Percentiles rank a stretch among this genome's conserved stretches.
phyloP scores from a whole-genome alignment of 2,797 vertebrate species.

The Pangasius sanitwongsei region DNA sequence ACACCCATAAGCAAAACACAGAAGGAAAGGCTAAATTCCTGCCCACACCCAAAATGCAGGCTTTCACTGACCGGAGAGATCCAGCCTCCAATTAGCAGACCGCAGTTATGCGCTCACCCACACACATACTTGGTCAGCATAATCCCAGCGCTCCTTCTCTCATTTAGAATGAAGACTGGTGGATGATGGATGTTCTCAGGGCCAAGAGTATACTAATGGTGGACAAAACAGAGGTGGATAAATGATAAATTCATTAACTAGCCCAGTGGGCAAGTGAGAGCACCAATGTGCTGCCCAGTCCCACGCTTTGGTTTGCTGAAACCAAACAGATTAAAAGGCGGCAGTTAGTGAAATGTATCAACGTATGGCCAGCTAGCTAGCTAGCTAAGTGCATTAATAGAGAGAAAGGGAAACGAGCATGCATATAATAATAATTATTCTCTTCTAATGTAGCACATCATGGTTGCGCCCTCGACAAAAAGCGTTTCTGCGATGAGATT shows the following conservation, averaged over 20 bases:
- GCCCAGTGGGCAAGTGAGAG: background rate
- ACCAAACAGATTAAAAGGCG: background rate
- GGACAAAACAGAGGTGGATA: background rate
- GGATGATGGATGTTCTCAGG: slow-evolving; percentile 35
- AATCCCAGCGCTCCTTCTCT: slow-evolving; percentile 19
- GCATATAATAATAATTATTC: background rate
- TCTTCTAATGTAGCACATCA: background rate
- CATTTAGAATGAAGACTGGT: background rate
- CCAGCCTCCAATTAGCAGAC: slow-evolving; percentile 74
- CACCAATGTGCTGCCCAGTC: background rate
- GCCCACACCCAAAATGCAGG: slow-evolving; percentile 54
- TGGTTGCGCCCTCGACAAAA: background rate
- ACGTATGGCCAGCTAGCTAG: background rate
- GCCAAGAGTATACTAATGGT: background rate
- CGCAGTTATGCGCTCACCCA: slow-evolving; percentile 74
- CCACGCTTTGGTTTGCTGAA: background rate
- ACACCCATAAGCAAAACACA: slow-evolving; percentile 45
- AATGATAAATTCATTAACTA: background rate
- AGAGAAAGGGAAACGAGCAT: background rate
- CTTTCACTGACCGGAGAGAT: slow-evolving; percentile 64
- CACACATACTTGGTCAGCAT: slow-evolving; percentile 48
- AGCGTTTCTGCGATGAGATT: background rate
- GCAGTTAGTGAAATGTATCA: background rate
- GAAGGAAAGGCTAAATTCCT: slow-evolving; percentile 43
- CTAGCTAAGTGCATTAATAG: background rate